phyloP scores from a whole-genome alignment of 2,113 vertebrate genomes.

The Gobio gobio region DNA sequence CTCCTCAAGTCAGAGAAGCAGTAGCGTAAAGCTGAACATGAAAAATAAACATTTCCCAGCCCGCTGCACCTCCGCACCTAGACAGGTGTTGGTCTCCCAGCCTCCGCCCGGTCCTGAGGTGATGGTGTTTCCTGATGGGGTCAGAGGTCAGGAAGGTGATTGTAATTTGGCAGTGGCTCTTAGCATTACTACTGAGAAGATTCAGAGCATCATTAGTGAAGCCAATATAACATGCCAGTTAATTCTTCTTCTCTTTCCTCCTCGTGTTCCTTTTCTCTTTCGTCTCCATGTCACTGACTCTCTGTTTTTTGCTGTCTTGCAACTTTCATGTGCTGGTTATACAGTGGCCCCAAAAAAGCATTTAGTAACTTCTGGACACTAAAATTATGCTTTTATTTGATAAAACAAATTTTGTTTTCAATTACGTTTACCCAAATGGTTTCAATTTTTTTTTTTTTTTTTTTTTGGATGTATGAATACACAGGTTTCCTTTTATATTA shows the following conservation, averaged over 20 bases:
- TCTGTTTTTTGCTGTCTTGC: neutral
- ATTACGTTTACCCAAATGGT: neutral
- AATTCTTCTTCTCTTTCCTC: constrained; percentile 1
- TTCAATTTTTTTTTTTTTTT: neutral
- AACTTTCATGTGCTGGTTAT: neutral
- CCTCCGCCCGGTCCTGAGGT: constrained; percentile 16
- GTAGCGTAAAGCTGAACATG: constrained; percentile 51
- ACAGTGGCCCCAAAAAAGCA: neutral
- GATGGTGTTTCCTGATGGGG: constrained; percentile 16
- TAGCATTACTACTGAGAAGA: constrained; percentile 47
- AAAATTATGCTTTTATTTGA: neutral
- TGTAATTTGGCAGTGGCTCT: constrained; percentile 58
- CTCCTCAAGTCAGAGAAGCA: constrained; percentile 20
- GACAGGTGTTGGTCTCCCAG: constrained; percentile 19
- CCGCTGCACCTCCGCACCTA: constrained; percentile 23
- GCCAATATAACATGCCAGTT: constrained; percentile 31
- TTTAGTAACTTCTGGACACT: neutral
- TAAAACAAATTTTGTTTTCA: neutral
- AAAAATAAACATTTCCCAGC: constrained; percentile 55
- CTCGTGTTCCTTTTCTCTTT: neutral
- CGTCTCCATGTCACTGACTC: neutral
- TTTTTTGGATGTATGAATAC: neutral
- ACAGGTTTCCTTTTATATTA: neutral
- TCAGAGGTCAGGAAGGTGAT: constrained; percentile 25
- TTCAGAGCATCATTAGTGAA: constrained; percentile 46